A percentile compares a stretch with the other conserved stretches of the same genome.
phyloP scores from a whole-genome alignment of 1,140 invertebrate genomes.

The Amyelois transitella region DNA sequence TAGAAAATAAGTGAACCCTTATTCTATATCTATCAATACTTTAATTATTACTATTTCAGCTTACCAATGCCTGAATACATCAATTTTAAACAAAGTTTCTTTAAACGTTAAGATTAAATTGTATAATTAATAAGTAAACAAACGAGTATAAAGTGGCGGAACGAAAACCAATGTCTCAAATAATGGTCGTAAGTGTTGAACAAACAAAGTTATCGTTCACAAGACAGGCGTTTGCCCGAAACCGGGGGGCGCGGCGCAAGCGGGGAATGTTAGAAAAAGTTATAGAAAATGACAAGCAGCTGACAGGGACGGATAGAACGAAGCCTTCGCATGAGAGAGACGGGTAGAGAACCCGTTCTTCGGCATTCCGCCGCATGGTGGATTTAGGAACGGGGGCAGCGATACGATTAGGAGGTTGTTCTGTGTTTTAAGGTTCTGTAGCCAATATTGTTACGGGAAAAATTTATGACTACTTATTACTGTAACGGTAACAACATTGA shows the following conservation, averaged over 20 bases:
- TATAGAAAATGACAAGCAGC: constrained; percentile 72
- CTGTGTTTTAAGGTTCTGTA: constrained; percentile 54
- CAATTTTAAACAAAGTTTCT: no score
- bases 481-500: background rate
- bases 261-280: constrained; percentile 72
- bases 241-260: constrained; percentile 55
- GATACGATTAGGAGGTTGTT: constrained; percentile 69
- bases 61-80: no score
- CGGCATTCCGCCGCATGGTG: constrained; percentile 70
- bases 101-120: background rate
- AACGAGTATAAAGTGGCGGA: constrained; percentile 46
- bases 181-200: constrained; percentile 65
- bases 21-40: no score
- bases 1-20: no score
- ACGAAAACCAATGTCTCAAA: constrained; percentile 62
- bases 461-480: background rate
- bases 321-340: constrained; percentile 56
- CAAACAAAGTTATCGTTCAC: constrained; percentile 63
- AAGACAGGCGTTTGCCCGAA: constrained; percentile 58
- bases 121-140: constrained; percentile 37
- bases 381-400: constrained; percentile 72
- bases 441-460: constrained; percentile 2
- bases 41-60: no score
- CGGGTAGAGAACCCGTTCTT: constrained; percentile 66
- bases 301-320: constrained; percentile 56